These are phyloP conservation scores for Glandiceps talaboti DNA, from an alignment of 53 echinoderm and acorn worm species.

Conservation along the genomic window DNA sequence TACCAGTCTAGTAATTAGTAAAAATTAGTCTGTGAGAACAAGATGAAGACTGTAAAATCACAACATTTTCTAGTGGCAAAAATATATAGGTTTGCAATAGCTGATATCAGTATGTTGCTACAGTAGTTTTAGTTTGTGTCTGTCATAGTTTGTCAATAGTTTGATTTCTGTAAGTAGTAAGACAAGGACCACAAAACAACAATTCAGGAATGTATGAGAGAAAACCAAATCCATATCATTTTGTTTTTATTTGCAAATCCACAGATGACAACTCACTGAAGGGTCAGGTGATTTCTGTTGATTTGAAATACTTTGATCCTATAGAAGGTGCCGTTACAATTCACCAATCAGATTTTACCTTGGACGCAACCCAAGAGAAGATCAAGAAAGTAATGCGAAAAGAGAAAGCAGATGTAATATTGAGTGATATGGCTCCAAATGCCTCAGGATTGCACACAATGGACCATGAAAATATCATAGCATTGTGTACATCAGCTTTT, in stretches of 20 bases:
- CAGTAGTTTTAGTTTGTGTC: no score
- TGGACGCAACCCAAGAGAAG: constrained; percentile 24
- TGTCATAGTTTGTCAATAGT: no score
- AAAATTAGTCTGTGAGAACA: no score
- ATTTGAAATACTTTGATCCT: constrained; percentile 56
- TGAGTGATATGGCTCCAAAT: constrained; percentile 94
- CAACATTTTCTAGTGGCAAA: no score
- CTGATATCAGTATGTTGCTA: no score
- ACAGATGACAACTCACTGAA: constrained; percentile 42
- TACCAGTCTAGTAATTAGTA: no score
- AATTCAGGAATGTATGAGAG: no score
- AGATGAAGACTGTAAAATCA: no score
- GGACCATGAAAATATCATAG: constrained; percentile 71
- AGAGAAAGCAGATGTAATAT: constrained; percentile 24
- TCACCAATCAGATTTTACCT: constrained; percentile 51
- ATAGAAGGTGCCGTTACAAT: constrained; percentile 59
- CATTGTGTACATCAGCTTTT: constrained; percentile 27
- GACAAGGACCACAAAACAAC: no score
- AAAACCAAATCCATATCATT: no score
- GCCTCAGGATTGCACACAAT: constrained; percentile 59
- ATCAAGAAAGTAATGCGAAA: constrained; percentile 30
- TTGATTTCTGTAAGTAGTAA: no score
- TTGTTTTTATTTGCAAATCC: background rate
- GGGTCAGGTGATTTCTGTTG: constrained; percentile 66
- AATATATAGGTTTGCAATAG: no score